Base-by-base conservation (phyloP, 2,888 invertebrate species). In the Apodemia zela region DNA sequence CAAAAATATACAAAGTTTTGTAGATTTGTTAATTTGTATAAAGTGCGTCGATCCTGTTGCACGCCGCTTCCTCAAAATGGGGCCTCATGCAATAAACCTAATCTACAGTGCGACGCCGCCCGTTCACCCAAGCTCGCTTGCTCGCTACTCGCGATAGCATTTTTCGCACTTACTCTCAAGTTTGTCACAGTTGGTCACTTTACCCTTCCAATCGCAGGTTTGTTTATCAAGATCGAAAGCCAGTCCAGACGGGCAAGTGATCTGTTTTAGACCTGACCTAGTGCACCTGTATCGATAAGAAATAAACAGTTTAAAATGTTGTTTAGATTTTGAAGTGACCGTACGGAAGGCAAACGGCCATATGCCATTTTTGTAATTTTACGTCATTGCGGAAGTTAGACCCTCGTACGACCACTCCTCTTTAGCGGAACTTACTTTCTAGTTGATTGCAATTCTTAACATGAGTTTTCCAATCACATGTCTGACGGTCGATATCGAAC, bases 191-290 rank as follows among this genome's bases (percentile, higher is more conserved):
- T 96, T 98, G 94, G 94, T 95, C 94, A 98, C 98, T 95, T 98
- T 97, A 94, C 97, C 97, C 95, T 97, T 98, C 98, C 98, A 98
- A 95, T 98, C 97, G 94, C 98, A 98, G 91, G 98, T 98, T 94
- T 98, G 98, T 94, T 97, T 98, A 94, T 97, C 96, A 94, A 98
- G 95, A 95, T 98, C 98, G 95, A 98, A 98, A 93, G 97, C 96
- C 95, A 98, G 94, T 94, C 98, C 98, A 91, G 97, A 97, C 90
- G 98, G 98, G 93, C 98, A 98, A 93, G 97, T 97, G 94, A 98
- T 97, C 95, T 97, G 96, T 96, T 97, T 97, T 94, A 97, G 95
- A 94, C 97, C 97, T 94, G 97, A 96, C 94, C 95, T 96, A 94
- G 97, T 97, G 95, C 97, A 97, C 95, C 96, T 96, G 94, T 81